phyloP scores from a whole-genome alignment of 2,797 vertebrate genomes.

The Acanthurus leucopareius region DNA sequence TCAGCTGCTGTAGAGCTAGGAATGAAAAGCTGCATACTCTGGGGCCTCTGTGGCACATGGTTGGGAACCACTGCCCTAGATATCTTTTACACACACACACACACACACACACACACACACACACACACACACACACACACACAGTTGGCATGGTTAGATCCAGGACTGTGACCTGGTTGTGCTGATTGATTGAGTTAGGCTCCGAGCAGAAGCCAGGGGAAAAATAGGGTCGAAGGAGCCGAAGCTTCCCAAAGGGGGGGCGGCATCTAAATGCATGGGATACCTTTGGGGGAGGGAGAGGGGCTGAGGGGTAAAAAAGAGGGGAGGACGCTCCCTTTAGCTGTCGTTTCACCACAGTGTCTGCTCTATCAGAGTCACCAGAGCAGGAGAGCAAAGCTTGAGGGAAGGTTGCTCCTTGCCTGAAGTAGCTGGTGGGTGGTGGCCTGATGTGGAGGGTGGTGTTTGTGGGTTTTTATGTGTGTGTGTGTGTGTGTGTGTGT shows the following conservation, averaged over 20 bases:
- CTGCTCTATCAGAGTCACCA: constrained; percentile 77
- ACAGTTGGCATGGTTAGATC: constrained; percentile 69
- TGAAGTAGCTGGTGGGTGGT: constrained; percentile 52
- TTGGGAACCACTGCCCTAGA: constrained; percentile 75
- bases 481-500: constrained; percentile 11
- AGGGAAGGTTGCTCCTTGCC: constrained; percentile 72
- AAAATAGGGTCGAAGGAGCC: constrained; percentile 63
- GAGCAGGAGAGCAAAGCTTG: constrained; percentile 61
- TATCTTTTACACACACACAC: constrained; percentile 41
- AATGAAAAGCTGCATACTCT: constrained; percentile 71
- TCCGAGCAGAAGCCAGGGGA: constrained; percentile 78
- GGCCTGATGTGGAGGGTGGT: constrained; percentile 34
- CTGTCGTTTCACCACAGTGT: constrained; percentile 82
- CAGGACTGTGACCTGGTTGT: constrained; percentile 86
- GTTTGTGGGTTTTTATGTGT: constrained; percentile 15
- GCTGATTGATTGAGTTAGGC: constrained; percentile 85
- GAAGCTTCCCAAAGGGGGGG: constrained; percentile 45
- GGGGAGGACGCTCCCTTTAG: constrained; percentile 69
- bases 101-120: constrained; percentile 34
- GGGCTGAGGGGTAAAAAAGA: constrained; percentile 39
- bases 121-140: constrained; percentile 36
- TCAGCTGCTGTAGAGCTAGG: constrained; percentile 66
- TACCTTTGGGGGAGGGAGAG: constrained; percentile 66
- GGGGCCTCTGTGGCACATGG: constrained; percentile 73
- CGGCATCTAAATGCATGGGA: constrained; percentile 64